phyloP scores from a whole-genome alignment of 2,888 invertebrate genomes.

The Tigriopus californicus region DNA sequence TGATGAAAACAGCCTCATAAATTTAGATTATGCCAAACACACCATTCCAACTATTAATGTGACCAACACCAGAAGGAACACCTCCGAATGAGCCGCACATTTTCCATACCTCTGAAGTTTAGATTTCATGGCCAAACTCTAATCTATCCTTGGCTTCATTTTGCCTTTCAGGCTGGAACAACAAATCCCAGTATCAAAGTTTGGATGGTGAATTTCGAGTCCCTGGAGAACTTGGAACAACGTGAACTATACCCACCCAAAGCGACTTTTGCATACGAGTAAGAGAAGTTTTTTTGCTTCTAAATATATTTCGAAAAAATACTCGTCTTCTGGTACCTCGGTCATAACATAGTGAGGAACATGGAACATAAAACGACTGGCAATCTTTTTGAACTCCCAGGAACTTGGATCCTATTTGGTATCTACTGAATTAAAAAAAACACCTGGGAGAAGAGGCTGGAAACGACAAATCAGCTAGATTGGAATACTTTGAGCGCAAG shows the following conservation, averaged over 20 bases:
- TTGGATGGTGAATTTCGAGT: neutral
- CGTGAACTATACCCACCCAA: neutral
- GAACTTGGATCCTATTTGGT: no score
- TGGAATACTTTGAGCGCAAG: neutral
- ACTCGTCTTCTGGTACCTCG: neutral
- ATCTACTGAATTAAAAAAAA: no score
- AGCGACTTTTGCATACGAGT: neutral
- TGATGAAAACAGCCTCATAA: no score
- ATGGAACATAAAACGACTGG: neutral
- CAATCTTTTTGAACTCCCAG: no score
- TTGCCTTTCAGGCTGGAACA: constrained; percentile 6
- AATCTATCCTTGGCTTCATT: no score
- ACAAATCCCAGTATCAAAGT: constrained; percentile 5
- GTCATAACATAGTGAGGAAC: neutral
- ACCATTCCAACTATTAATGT: no score
- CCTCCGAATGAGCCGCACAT: no score
- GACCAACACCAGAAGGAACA: no score
- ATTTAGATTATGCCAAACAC: no score
- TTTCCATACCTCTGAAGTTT: no score
- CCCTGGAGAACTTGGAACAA: constrained; percentile 8
- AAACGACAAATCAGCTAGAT: neutral
- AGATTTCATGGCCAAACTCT: no score
- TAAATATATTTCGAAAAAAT: neutral
- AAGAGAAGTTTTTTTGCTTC: neutral
- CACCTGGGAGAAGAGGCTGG: no score